phyloP scores from a whole-genome alignment of 2,888 invertebrate genomes.

The Ophion obscuratus region DNA sequence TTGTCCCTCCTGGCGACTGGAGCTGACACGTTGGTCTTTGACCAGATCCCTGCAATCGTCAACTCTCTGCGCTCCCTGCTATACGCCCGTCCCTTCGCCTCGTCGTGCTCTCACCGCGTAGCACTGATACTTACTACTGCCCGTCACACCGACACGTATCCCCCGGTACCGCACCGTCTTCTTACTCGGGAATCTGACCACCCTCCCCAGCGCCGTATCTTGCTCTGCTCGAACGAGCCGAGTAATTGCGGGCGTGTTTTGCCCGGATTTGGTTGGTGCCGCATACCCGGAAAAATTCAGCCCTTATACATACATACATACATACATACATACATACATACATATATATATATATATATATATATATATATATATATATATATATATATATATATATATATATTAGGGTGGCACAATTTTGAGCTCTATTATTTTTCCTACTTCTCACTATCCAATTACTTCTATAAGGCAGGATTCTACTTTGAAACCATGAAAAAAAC shows the following conservation, averaged over 20 bases:
- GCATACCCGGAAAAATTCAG: slow-evolving; percentile 7
- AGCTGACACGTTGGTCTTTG: slow-evolving; percentile 73
- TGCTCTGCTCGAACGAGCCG: slow-evolving; percentile 34
- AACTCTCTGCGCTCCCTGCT: neutral
- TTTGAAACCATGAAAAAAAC: too few species aligned
- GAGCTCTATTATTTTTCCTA: too few species aligned
- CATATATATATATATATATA: neutral
- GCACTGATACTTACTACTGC: slow-evolving; percentile 65
- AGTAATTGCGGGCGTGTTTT: slow-evolving; percentile 72
- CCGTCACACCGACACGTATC: neutral
- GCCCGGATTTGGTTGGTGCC: slow-evolving; percentile 57
- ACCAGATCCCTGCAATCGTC: slow-evolving; percentile 42
- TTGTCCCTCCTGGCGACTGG: slow-evolving; percentile 62
- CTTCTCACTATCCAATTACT: too few species aligned
- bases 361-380: too few species aligned
- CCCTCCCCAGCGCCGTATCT: slow-evolving; percentile 31
- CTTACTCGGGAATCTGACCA: slow-evolving; percentile 60
- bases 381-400: too few species aligned
- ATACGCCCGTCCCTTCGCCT: neutral
- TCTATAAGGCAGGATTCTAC: too few species aligned
- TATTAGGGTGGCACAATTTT: too few species aligned
- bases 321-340: neutral
- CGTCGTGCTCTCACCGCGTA: slow-evolving; percentile 48
- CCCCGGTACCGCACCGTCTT: neutral
- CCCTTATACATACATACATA: too few species aligned